Conservation (phyloP, 2,797 vertebrate species). For the Hydrolagus colliei region DNA sequence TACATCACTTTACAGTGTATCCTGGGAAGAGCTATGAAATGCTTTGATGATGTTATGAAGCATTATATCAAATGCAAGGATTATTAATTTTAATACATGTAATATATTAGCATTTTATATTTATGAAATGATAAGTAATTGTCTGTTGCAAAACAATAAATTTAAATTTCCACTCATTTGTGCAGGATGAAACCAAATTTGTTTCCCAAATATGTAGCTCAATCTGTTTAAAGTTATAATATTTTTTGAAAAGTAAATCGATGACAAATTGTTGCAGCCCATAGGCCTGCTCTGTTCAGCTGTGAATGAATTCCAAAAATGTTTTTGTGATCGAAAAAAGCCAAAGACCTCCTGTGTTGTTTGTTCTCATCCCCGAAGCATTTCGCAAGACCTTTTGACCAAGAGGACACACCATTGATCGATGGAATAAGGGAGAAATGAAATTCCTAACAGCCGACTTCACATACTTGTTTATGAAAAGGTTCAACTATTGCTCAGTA, state of each 20-base stretch:
- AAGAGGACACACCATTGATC: constrained; percentile 15
- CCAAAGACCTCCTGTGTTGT: constrained; percentile 4
- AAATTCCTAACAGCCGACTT: neutral
- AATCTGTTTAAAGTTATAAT: neutral
- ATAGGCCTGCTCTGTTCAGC: constrained; percentile 36
- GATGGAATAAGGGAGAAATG: neutral
- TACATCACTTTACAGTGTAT: no score
- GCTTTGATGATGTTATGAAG: no score
- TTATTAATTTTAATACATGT: neutral
- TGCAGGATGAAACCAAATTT: neutral
- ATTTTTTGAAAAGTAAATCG: neutral
- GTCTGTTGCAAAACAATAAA: neutral
- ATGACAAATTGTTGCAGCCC: constrained; percentile 33
- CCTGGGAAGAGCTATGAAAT: no score
- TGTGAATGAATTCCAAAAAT: constrained; percentile 33
- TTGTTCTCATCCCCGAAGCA: constrained; percentile 34
- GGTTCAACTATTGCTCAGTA: neutral
- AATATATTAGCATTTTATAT: neutral
- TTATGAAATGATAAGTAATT: neutral
- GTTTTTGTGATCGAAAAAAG: constrained; percentile 37
- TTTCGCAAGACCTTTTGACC: constrained; percentile 31
- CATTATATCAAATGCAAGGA: neutral
- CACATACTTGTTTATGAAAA: neutral
- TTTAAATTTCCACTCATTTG: neutral
- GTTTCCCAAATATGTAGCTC: neutral